Conservation (phyloP, 2,113 vertebrate genomes). For the Cochlearius cochlearius region DNA sequence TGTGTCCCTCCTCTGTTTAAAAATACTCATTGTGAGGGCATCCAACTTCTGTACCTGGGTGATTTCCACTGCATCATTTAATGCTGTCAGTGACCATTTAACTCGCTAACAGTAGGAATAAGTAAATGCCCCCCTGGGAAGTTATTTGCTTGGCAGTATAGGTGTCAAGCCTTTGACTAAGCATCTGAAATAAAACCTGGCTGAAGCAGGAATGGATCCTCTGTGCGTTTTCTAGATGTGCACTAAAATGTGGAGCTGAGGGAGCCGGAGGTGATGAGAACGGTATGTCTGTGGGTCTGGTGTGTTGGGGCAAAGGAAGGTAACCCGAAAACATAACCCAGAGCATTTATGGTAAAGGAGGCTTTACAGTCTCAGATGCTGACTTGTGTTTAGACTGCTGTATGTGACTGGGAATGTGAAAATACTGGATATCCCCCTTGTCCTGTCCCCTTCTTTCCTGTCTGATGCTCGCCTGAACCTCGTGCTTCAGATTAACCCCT, state of each 20-base stretch:
- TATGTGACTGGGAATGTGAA: neutral
- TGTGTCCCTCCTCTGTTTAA: neutral
- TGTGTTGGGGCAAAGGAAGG: neutral
- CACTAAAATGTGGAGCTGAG: neutral
- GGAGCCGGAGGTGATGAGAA: neutral
- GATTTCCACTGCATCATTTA: constrained; percentile 48
- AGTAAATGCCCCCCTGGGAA: constrained; percentile 28
- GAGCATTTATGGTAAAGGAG: neutral
- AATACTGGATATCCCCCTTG: neutral
- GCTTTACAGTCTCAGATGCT: neutral
- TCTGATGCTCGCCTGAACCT: neutral
- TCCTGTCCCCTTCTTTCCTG: neutral
- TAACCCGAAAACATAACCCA: neutral
- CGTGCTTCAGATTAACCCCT: neutral
- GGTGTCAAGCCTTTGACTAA: constrained; percentile 41
- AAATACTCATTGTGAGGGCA: neutral
- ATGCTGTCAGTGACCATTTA: constrained; percentile 50
- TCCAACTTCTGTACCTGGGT: neutral
- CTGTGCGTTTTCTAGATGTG: neutral
- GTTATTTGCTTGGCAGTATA: constrained; percentile 26
- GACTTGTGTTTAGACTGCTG: neutral
- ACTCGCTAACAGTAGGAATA: constrained; percentile 7
- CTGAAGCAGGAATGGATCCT: neutral
- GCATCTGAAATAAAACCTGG: constrained; percentile 2
- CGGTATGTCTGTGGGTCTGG: neutral